These are phyloP conservation scores for Scaeva pyrastri DNA, from an alignment of 2,888 invertebrate species.

Conservation along the genomic window DNA sequence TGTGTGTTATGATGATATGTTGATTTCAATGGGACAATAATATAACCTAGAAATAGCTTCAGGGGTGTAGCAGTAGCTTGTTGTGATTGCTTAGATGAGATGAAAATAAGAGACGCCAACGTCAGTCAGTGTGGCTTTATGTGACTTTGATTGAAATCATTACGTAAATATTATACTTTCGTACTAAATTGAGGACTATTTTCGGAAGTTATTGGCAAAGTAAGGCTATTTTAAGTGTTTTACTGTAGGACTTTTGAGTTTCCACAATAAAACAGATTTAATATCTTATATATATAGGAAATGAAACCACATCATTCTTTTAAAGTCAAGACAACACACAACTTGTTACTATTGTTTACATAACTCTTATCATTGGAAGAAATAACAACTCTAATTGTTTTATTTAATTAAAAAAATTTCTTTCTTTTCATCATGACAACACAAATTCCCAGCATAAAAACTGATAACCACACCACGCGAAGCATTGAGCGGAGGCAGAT, in stretches of 20 bases:
- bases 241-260: neutral
- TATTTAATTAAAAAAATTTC: neutral
- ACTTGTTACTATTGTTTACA: no score
- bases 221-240: neutral
- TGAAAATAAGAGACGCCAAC: conserved; percentile 6
- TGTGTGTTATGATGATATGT: conserved; percentile 12
- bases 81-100: conserved; percentile 1
- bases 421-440: neutral
- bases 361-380: neutral
- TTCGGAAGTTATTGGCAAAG: neutral
- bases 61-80: neutral
- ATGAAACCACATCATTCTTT: no score
- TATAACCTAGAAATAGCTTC: conserved; percentile 40
- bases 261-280: neutral
- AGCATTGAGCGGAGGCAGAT: neutral
- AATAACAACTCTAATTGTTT: neutral
- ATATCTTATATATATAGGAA: no score
- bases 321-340: no score
- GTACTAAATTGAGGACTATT: conserved; percentile 9
- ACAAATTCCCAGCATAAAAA: conserved; percentile 7
- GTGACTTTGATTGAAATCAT: conserved; percentile 24
- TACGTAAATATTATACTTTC: conserved; percentile 13
- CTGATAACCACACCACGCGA: conserved; percentile 10
- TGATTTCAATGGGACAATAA: conserved; percentile 35
- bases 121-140: conserved; percentile 37